Percentiles rank a stretch among this genome's conserved stretches.
Conservation (phyloP, 2,797 vertebrate genomes). For the Todus mexicanus region DNA sequence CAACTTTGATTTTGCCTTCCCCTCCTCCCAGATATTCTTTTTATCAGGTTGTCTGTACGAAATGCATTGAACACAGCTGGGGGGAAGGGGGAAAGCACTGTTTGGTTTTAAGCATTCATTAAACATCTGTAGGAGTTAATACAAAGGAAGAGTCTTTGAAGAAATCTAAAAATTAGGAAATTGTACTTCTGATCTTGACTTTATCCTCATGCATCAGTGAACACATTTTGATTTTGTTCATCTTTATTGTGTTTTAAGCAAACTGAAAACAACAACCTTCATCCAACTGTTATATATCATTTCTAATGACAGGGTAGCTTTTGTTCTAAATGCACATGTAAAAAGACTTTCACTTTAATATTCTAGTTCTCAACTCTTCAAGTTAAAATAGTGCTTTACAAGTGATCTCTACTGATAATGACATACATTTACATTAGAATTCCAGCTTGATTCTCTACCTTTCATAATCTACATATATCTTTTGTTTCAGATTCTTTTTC, state of each 20-base stretch:
- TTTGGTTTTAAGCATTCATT: slow-evolving; percentile 66
- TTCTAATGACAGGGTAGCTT: slow-evolving; percentile 69
- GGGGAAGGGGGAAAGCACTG: not conserved
- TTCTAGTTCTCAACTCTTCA: slow-evolving; percentile 43
- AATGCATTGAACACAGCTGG: slow-evolving; percentile 33
- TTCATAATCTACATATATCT: slow-evolving; percentile 47
- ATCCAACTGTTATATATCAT: slow-evolving; percentile 60
- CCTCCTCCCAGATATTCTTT: slow-evolving; percentile 45
- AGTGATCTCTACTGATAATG: slow-evolving; percentile 50
- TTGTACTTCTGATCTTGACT: slow-evolving; percentile 68
- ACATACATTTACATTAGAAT: slow-evolving; percentile 62
- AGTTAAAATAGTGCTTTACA: slow-evolving; percentile 63
- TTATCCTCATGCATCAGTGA: slow-evolving; percentile 60
- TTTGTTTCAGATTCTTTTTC: slow-evolving; percentile 20
- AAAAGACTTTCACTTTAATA: slow-evolving; percentile 51
- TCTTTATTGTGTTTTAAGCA: slow-evolving; percentile 59
- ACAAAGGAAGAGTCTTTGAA: slow-evolving; percentile 69
- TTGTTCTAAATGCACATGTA: slow-evolving; percentile 65
- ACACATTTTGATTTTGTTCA: slow-evolving; percentile 69
- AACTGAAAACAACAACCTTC: slow-evolving; percentile 64
- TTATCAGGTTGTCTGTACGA: slow-evolving; percentile 40
- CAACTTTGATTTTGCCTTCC: slow-evolving; percentile 40
- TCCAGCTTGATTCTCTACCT: slow-evolving; percentile 14
- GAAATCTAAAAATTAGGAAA: slow-evolving; percentile 68
- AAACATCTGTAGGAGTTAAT: slow-evolving; percentile 71